phyloP scores from a whole-genome alignment of 1,140 invertebrate genomes.

The Homarus americanus region DNA sequence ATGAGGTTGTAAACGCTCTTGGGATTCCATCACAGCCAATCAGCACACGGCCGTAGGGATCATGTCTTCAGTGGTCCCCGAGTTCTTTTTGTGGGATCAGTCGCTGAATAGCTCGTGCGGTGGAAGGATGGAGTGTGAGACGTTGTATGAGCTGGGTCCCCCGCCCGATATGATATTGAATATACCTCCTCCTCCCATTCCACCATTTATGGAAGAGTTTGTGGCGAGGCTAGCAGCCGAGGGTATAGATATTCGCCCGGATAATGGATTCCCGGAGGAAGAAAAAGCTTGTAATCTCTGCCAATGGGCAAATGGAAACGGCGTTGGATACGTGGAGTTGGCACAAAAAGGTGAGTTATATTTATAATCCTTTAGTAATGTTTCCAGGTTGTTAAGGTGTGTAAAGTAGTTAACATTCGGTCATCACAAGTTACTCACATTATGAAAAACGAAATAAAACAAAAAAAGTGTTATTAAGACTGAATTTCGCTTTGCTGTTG shows the following conservation, averaged over 20 bases:
- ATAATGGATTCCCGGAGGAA: constrained; percentile 42
- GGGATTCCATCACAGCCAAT: constrained; percentile 60
- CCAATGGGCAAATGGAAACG: constrained; percentile 79
- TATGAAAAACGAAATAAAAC: too few species aligned
- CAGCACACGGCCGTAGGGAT: constrained; percentile 47
- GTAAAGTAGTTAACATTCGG: not conserved
- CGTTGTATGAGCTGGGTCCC: constrained; percentile 83
- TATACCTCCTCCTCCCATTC: constrained; percentile 89
- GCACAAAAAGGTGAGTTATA: constrained; percentile 83
- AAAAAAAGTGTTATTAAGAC: too few species aligned
- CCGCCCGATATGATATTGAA: constrained; percentile 88
- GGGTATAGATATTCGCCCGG: constrained; percentile 51
- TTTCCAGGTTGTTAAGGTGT: not conserved
- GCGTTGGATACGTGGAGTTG: constrained; percentile 86
- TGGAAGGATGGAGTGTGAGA: constrained; percentile 74
- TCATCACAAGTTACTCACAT: too few species aligned
- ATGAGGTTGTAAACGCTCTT: constrained; percentile 4
- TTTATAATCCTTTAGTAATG: not conserved
- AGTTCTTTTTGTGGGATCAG: constrained; percentile 70
- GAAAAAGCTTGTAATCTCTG: constrained; percentile 78
- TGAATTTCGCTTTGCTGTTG: too few species aligned
- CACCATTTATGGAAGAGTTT: constrained; percentile 82
- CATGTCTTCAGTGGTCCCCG: constrained; percentile 70
- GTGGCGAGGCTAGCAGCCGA: constrained; percentile 70
- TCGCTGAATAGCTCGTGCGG: constrained; percentile 69